Conservation (phyloP, 2,888 invertebrate genomes). For the Microdon myrmicae region DNA sequence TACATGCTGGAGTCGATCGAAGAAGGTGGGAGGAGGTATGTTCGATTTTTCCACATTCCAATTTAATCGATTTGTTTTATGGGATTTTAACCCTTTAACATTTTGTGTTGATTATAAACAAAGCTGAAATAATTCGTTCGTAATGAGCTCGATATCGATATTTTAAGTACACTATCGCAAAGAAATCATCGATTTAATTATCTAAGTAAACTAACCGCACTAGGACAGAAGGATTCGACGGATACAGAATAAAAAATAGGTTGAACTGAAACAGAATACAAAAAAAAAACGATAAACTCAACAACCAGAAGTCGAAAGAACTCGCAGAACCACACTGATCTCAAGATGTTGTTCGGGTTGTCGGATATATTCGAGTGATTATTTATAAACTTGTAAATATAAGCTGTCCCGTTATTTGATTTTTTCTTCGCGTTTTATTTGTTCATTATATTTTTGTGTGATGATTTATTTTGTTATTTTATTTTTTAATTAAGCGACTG, state of each 20-base stretch:
- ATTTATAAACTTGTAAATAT: slow-evolving; percentile 44
- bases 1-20: no score
- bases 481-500: slow-evolving; percentile 29
- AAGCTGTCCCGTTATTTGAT: not conserved
- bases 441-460: slow-evolving; percentile 12
- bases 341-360: slow-evolving; percentile 29
- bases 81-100: no score
- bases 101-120: no score
- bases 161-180: no score
- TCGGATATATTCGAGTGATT: slow-evolving; percentile 36
- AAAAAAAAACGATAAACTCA: slow-evolving; percentile 6
- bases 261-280: not conserved
- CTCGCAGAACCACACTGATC: slow-evolving; percentile 20
- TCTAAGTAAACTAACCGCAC: no score
- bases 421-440: slow-evolving; percentile 1
- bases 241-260: not conserved
- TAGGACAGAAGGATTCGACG: no score
- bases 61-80: no score
- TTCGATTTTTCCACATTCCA: no score
- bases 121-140: no score
- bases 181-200: no score
- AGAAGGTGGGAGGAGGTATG: no score
- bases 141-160: no score
- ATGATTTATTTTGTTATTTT: slow-evolving; percentile 11
- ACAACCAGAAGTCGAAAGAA: slow-evolving; percentile 17